A percentile compares a stretch with the other conserved stretches of the same genome.
phyloP scores from a whole-genome alignment of 2,797 vertebrate species.

The Falco concolor region DNA sequence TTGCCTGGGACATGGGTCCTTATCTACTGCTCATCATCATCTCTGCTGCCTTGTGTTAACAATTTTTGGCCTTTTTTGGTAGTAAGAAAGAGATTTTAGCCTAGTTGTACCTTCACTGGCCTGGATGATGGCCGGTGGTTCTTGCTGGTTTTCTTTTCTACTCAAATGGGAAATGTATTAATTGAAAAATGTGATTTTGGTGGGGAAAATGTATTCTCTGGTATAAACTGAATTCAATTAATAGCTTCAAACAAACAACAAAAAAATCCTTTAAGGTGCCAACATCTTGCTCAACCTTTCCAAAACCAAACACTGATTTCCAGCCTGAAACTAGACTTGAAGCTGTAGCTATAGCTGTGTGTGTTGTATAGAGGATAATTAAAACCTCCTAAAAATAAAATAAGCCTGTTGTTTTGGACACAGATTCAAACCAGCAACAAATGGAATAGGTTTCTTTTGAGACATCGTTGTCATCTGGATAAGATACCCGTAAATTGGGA shows the following conservation, averaged over 20 bases:
- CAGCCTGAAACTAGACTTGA: neutral
- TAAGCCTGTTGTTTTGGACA: neutral
- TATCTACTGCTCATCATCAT: neutral
- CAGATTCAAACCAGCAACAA: neutral
- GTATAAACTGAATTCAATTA: neutral
- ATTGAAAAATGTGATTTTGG: neutral
- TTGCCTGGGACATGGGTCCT: neutral
- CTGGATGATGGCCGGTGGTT: neutral
- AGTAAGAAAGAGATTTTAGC: neutral
- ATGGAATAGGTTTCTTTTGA: neutral
- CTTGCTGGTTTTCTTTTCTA: neutral
- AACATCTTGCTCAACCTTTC: neutral
- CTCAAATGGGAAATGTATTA: neutral
- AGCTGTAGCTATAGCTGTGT: neutral
- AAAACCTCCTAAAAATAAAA: neutral
- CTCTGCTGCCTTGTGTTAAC: neutral
- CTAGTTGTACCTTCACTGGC: neutral
- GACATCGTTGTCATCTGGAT: neutral
- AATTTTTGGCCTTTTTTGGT: neutral
- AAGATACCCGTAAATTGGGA: neutral
- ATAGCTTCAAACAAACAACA: neutral
- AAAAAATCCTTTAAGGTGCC: neutral
- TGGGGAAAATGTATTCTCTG: neutral
- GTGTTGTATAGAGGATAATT: neutral
- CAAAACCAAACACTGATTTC: neutral